Conservation (phyloP, 2,113 vertebrate genomes). For the Ophiodon elongatus region DNA sequence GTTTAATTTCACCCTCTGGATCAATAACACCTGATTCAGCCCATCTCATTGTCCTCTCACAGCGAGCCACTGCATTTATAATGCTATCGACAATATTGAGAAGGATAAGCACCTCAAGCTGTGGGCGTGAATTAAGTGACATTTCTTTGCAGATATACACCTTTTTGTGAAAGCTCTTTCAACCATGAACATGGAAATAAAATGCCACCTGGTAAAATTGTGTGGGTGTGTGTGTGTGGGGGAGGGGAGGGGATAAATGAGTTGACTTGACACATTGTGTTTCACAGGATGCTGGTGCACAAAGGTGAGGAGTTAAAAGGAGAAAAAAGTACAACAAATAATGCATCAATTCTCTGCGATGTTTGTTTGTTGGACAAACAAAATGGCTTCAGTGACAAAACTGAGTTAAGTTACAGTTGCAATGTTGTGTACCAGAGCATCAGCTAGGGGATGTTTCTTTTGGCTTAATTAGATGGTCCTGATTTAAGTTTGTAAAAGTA, state of each 20-base stretch:
- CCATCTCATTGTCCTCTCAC: constrained; percentile 67
- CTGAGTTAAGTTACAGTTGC: constrained; percentile 8
- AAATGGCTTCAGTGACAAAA: constrained; percentile 27
- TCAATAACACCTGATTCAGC: constrained; percentile 77
- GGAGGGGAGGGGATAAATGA: constrained; percentile 16
- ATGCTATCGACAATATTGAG: constrained; percentile 77
- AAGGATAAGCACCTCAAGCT: constrained; percentile 70
- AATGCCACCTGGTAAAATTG: constrained; percentile 26
- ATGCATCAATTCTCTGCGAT: not conserved
- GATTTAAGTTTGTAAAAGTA: constrained; percentile 8
- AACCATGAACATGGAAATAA: constrained; percentile 51
- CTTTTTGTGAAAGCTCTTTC: constrained; percentile 63
- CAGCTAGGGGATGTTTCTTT: not conserved
- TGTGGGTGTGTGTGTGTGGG: too few relatives aligned
- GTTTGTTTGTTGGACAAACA: constrained; percentile 20
- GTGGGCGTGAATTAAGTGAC: constrained; percentile 41
- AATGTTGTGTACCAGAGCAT: constrained; percentile 10
- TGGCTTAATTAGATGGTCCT: not conserved
- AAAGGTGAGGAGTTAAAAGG: not conserved
- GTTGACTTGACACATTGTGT: constrained; percentile 16
- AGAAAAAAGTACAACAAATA: not conserved
- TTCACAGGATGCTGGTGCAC: not conserved
- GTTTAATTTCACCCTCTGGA: constrained; percentile 72
- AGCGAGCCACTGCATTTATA: constrained; percentile 67
- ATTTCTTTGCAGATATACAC: constrained; percentile 59